A percentile compares a stretch with the other conserved stretches of the same genome.
phyloP scores from a whole-genome alignment of 2,797 vertebrate genomes.

The Myiotriccus ornatus region DNA sequence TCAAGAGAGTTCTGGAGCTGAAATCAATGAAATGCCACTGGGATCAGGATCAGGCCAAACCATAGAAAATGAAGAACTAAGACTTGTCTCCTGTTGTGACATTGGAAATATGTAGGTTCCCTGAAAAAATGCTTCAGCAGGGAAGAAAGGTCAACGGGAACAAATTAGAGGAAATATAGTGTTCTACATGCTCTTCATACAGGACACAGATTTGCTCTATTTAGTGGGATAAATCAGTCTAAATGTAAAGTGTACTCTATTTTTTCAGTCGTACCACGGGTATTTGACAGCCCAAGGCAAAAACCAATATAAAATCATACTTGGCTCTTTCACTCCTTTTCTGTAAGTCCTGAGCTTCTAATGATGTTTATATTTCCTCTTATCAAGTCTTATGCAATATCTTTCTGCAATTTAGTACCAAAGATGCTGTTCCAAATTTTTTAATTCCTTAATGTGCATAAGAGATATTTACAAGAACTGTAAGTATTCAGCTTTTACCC shows the following conservation, averaged over 20 bases:
- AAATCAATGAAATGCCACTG: background rate
- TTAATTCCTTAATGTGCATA: background rate
- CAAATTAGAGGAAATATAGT: background rate
- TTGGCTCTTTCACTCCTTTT: background rate
- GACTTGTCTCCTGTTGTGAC: background rate
- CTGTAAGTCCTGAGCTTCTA: background rate
- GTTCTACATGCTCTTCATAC: background rate
- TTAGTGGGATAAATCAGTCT: background rate
- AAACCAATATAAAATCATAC: background rate
- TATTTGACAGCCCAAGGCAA: background rate
- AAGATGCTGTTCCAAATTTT: background rate
- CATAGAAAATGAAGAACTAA: background rate
- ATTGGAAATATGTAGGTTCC: background rate
- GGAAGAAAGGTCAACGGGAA: background rate
- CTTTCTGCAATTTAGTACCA: background rate
- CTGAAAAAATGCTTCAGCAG: background rate
- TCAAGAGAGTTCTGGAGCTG: background rate
- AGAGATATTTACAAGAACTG: background rate
- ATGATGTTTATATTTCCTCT: background rate
- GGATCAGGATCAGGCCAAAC: background rate
- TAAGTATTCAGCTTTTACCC: background rate
- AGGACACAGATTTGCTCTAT: background rate
- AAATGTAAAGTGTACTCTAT: background rate
- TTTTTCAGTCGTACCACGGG: background rate
- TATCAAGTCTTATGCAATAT: background rate